Conservation (phyloP, 2,797 vertebrate species). For the Microctenopoma stevenorrisi region DNA sequence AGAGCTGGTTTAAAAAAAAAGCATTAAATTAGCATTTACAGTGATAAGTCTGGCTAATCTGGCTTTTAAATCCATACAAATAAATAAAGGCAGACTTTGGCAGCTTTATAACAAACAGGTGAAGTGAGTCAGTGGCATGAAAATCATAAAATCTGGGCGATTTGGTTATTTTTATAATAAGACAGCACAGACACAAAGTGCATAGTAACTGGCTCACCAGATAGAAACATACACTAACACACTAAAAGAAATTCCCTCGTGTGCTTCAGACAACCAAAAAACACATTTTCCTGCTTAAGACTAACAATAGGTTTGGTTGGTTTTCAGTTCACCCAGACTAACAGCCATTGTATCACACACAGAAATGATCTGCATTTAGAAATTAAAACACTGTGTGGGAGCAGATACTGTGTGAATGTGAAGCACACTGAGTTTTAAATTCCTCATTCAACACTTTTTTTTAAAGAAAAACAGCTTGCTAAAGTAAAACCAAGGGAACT, state of each 20-base stretch:
- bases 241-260: not conserved
- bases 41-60: constrained; percentile 30
- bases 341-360: not conserved
- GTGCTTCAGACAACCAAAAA: not conserved
- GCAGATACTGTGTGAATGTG: not conserved
- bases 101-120: constrained; percentile 37
- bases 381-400: constrained; percentile 34
- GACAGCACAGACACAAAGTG: constrained; percentile 51
- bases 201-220: constrained; percentile 29
- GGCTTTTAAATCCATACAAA: constrained; percentile 43
- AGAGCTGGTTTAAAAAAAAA: constrained; percentile 27
- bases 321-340: constrained; percentile 11
- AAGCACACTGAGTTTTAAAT: constrained; percentile 3
- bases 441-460: not conserved
- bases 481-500: constrained; percentile 42
- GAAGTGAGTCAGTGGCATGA: constrained; percentile 11
- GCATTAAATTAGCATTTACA: constrained; percentile 58
- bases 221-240: constrained; percentile 1
- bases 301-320: constrained; percentile 7
- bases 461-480: constrained; percentile 64
- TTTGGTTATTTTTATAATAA: constrained; percentile 44
- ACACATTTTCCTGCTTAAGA: not conserved
- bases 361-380: constrained; percentile 4
- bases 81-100: constrained; percentile 64
- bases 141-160: not conserved